Evolutionary conservation across 2,888 invertebrate genomes (phyloP).

Genomic region (Mechanitis messenoides): DNA sequence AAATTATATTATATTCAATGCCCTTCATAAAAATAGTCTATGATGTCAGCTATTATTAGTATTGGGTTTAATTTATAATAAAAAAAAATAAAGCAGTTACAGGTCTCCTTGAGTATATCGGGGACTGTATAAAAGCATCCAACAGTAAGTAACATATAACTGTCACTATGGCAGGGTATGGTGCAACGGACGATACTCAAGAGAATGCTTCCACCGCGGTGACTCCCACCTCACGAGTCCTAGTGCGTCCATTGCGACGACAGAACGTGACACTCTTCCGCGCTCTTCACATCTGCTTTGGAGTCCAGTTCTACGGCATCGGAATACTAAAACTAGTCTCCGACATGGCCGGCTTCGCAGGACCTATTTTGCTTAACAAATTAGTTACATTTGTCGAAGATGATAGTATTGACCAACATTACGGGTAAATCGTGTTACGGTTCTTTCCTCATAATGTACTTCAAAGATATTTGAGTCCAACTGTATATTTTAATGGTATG

Average conservation of each 20-base stretch:
- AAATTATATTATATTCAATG: too few species aligned
- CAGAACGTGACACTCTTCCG: conserved; percentile 78
- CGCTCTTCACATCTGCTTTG: conserved; percentile 85
- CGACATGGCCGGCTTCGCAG: conserved; percentile 90
- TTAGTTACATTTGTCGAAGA: conserved; percentile 88
- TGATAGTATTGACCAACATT: conserved; percentile 78
- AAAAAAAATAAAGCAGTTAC: too few species aligned
- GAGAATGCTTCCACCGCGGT: conserved; percentile 59
- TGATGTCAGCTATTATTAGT: too few species aligned
- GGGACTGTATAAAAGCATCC: too few species aligned
- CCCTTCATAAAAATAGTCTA: too few species aligned
- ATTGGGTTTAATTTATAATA: too few species aligned
- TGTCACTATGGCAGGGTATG: conserved; percentile 49
- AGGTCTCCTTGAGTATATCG: too few species aligned
- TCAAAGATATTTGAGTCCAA: too few species aligned
- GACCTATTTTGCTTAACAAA: conserved; percentile 90
- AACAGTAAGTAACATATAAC: not conserved
- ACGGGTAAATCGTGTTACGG: conserved; percentile 74
- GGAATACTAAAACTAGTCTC: conserved; percentile 88
- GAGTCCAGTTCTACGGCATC: conserved; percentile 88
- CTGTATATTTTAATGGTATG: conserved; percentile 2
- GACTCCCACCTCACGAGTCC: conserved; percentile 56
- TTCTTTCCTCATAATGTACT: not conserved
- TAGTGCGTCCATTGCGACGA: conserved; percentile 50
- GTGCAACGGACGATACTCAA: conserved; percentile 51